Evolutionary conservation across 1,140 invertebrate species (phyloP).

Genomic region (Macrobrachium nipponense): DNA sequence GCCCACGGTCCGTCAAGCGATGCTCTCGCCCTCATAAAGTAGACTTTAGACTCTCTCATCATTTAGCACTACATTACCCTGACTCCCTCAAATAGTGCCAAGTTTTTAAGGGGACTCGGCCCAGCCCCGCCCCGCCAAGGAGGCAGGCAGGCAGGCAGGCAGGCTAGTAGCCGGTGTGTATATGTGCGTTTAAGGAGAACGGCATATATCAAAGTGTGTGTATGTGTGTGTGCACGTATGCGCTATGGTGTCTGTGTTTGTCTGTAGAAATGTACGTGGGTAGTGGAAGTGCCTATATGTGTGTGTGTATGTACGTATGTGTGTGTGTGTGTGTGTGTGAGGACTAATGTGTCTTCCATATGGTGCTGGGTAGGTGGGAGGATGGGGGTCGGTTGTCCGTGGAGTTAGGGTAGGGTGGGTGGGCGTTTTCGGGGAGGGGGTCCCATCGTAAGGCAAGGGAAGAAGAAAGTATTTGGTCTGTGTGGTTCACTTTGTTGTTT

Average conservation of each 20-base stretch:
- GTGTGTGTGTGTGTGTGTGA: constrained; percentile 23
- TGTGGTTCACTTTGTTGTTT: constrained; percentile 5
- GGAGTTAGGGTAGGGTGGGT: background rate
- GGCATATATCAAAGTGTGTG: constrained; percentile 29
- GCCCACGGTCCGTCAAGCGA: constrained; percentile 9
- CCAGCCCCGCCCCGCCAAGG: background rate
- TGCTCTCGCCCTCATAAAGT: constrained; percentile 21
- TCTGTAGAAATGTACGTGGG: too few relatives aligned
- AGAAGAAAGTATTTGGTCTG: constrained; percentile 17
- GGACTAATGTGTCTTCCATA: constrained; percentile 59
- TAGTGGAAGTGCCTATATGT: constrained; percentile 29
- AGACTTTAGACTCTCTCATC: constrained; percentile 31
- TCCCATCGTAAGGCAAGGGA: background rate
- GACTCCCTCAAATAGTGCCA: constrained; percentile 39
- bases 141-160: too few relatives aligned
- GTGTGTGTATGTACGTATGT: constrained; percentile 7
- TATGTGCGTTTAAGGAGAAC: constrained; percentile 19
- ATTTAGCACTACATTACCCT: constrained; percentile 43
- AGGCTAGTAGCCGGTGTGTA: constrained; percentile 32
- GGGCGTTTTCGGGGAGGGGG: background rate
- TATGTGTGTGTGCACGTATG: constrained; percentile 27
- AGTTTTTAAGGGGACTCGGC: constrained; percentile 12
- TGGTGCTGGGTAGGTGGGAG: constrained; percentile 24
- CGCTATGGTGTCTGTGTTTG: constrained; percentile 26
- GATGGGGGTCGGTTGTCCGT: background rate